Evolutionary conservation across 2,113 vertebrate species (phyloP), one percentile per base, ranked within the genome.

Genomic region (Oxyruncus cristatus): DNA sequence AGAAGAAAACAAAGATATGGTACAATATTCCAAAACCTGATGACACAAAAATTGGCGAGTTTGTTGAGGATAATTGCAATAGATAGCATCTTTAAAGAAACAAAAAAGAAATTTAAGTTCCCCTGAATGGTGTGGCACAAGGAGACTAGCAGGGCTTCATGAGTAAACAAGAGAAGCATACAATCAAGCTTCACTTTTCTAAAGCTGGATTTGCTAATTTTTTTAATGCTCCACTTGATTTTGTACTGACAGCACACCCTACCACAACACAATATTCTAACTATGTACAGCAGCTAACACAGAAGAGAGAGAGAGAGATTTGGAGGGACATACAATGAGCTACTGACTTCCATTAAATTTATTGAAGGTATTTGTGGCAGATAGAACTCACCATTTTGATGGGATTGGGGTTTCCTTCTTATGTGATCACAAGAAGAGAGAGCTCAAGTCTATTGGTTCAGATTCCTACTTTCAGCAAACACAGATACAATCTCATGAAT

Each of bases 81-180:
- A 73, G 20, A 23, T 5, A 71, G 1, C 0, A 2, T 26, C 22
- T 68, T 59, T 44, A 61, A 67, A 49, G 4, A 72, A 79, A 79
- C 2, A 0, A 39, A 24, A 0, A 32, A 33, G 76, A 85, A 52
- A 53, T 5, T 1, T 37, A 35, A 27, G 6, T n/a, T 72, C 5
- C 68, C 11, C 27, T 59, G 11, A 66, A 61, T 32, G 19, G 3
- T 11, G 61, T 22, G 4, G 8, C 9, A n/a, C 8, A 72, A 47
- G 22, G 53, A 47, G 6, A 50, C 26, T 61, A 47, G 8, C 28
- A 55, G 62, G 8, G 9, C 3, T 85, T 82, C 22, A 56, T 63
- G 19, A n/a, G 3, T 52, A 61, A 83, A n/a, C 7, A 55, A 47
- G 19, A 32, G 33, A 85, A 56, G 5, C 6, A 52, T 27, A 8